Percentiles rank a stretch among this genome's conserved stretches.
Evolutionary conservation across 2,888 invertebrate species (phyloP).

Genomic region (Cephus runcator): DNA sequence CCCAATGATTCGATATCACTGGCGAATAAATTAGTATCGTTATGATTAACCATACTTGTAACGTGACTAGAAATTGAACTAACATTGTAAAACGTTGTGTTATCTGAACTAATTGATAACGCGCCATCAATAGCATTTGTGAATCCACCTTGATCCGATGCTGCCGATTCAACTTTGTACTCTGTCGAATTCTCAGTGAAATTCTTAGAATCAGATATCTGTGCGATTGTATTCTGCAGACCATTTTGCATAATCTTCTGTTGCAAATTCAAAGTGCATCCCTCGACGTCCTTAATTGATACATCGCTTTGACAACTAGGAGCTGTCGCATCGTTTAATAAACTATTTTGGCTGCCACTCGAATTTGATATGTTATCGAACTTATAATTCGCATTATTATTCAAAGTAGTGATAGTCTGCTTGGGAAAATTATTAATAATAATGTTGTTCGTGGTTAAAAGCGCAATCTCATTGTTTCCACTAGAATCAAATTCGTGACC

Average conservation of each 20-base stretch:
- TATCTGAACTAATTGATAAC: slow-evolving; percentile 17
- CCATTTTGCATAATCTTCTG: slow-evolving; percentile 55
- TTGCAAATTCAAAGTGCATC: slow-evolving; percentile 36
- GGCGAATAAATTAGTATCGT: slow-evolving; percentile 39
- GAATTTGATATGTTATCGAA: slow-evolving; percentile 11
- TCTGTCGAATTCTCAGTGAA: slow-evolving; percentile 18
- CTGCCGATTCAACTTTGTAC: slow-evolving; percentile 21
- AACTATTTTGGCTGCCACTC: background rate
- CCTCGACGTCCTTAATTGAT: slow-evolving; percentile 3
- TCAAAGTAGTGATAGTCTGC: slow-evolving; percentile 33
- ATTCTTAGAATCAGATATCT: slow-evolving; percentile 41
- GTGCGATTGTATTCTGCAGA: slow-evolving; percentile 50
- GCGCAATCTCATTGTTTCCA: slow-evolving; percentile 19
- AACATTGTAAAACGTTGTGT: slow-evolving; percentile 24
- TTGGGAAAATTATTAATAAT: slow-evolving; percentile 32
- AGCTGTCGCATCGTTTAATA: background rate
- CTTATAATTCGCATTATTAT: slow-evolving; percentile 25
- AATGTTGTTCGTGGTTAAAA: slow-evolving; percentile 32
- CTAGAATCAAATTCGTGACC: slow-evolving; percentile 27
- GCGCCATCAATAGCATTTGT: slow-evolving; percentile 7
- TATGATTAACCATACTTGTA: slow-evolving; percentile 31
- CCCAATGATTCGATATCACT: slow-evolving; percentile 36
- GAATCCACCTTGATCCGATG: slow-evolving; percentile 13
- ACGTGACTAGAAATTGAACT: slow-evolving; percentile 43
- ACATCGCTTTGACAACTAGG: background rate